These are phyloP conservation scores for Phalloptychus januarius DNA, from an alignment of 2,797 vertebrate genomes.

Conservation along the genomic window DNA sequence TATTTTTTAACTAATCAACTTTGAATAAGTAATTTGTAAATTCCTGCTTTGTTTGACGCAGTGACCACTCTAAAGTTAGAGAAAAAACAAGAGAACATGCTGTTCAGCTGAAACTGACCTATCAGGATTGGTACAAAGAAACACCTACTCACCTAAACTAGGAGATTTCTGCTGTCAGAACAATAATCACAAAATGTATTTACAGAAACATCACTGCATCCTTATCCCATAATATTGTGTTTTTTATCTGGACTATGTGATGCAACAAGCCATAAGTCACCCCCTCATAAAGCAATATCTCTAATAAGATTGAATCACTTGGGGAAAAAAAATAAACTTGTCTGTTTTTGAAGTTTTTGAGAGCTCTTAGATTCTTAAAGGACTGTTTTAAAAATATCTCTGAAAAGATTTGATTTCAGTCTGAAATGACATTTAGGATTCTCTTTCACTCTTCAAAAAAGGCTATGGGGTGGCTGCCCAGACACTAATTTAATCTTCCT, in stretches of 20 bases:
- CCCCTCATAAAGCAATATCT: not conserved
- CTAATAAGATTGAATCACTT: not conserved
- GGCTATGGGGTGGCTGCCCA: not conserved
- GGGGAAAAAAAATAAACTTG: not conserved
- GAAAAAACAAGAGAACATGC: not conserved
- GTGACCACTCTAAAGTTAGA: not conserved
- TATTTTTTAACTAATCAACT: not conserved
- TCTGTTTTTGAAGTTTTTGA: not conserved
- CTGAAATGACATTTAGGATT: not conserved
- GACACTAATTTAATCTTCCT: slow-evolving; percentile 1
- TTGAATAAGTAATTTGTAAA: not conserved
- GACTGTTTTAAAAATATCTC: not conserved
- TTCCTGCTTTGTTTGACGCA: not conserved
- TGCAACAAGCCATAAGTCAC: not conserved
- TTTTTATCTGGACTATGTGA: not conserved
- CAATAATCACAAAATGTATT: not conserved
- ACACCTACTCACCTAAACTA: not conserved
- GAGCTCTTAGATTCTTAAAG: not conserved
- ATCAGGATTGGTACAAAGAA: not conserved
- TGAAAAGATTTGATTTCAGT: not conserved
- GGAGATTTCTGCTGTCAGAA: not conserved
- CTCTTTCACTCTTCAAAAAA: not conserved
- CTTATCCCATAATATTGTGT: not conserved
- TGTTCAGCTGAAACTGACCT: not conserved
- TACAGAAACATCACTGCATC: not conserved